phyloP scores from a whole-genome alignment of 53 echinoderm and acorn worm species.

The Stichopus horrens region DNA sequence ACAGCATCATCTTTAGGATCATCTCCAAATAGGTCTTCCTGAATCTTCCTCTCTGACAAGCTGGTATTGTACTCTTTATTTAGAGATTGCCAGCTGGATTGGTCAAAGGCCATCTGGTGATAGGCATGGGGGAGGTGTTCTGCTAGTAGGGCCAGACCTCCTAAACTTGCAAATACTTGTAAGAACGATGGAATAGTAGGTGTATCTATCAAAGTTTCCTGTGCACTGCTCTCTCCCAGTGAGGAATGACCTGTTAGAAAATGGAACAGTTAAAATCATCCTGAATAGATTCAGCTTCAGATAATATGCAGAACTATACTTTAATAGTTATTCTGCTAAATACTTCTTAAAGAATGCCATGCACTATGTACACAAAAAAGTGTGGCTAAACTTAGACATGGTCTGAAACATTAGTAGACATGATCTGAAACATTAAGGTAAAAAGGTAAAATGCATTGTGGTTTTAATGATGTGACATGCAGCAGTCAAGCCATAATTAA shows the following conservation, averaged over 20 bases:
- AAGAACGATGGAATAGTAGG: conserved; percentile 87
- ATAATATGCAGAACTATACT: no score
- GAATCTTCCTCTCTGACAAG: conserved; percentile 45
- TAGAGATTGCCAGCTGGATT: conserved; percentile 22
- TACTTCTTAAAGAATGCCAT: no score
- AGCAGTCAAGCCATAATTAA: no score
- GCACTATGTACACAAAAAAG: no score
- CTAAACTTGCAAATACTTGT: conserved; percentile 92
- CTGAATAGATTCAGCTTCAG: no score
- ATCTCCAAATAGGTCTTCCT: conserved; percentile 49
- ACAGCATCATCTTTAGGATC: conserved; percentile 45
- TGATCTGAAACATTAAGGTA: no score
- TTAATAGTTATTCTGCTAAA: no score
- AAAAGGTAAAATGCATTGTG: no score
- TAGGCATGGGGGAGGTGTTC: conserved; percentile 93
- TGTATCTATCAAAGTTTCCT: conserved; percentile 68
- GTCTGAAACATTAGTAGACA: no score
- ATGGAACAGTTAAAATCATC: no score
- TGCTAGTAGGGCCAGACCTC: conserved; percentile 96
- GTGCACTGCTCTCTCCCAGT: background rate
- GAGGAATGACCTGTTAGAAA: background rate
- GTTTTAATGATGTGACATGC: no score
- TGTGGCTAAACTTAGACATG: no score
- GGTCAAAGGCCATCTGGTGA: conserved; percentile 58
- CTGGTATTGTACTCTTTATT: conserved; percentile 10